Percentiles rank a stretch among this genome's conserved stretches.
Evolutionary conservation across 2,888 invertebrate species (phyloP).

Genomic region (Perizoma affinitatum): DNA sequence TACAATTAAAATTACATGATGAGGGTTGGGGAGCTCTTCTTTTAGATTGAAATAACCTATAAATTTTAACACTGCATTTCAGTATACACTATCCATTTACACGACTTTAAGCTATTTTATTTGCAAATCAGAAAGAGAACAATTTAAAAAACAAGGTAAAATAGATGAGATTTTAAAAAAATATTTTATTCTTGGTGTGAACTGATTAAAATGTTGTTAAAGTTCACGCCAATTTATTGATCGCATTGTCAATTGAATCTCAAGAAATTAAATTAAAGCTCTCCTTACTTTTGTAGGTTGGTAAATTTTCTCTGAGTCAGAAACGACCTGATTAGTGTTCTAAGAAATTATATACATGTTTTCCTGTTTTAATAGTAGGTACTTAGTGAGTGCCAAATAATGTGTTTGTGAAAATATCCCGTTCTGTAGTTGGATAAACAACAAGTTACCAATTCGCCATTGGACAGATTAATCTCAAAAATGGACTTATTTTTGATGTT

Average conservation of each 20-base stretch:
- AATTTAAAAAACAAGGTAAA: too few species aligned
- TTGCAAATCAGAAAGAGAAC: too few species aligned
- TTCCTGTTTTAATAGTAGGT: neutral
- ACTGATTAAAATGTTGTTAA: too few species aligned
- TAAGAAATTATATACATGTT: neutral
- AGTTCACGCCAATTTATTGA: too few species aligned
- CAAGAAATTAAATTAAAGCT: neutral
- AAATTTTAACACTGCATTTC: too few species aligned
- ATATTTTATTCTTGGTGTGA: too few species aligned
- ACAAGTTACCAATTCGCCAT: neutral
- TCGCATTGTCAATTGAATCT: neutral
- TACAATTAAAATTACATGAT: too few species aligned
- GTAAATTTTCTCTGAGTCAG: neutral
- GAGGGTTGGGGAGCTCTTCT: too few species aligned
- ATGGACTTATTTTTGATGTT: slow-evolving; percentile 8
- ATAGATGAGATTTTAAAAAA: too few species aligned
- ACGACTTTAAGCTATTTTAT: too few species aligned
- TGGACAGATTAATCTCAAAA: neutral
- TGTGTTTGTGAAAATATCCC: neutral
- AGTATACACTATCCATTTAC: too few species aligned
- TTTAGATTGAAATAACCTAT: too few species aligned
- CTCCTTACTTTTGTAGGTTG: neutral
- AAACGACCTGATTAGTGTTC: neutral
- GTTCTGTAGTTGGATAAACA: neutral
- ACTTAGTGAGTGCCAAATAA: slow-evolving; percentile 1